A percentile compares a stretch with the other conserved stretches of the same genome.
These are phyloP conservation scores for Acholoe squamosa DNA, from an alignment of 2,888 invertebrate genomes.

Conservation along the genomic window DNA sequence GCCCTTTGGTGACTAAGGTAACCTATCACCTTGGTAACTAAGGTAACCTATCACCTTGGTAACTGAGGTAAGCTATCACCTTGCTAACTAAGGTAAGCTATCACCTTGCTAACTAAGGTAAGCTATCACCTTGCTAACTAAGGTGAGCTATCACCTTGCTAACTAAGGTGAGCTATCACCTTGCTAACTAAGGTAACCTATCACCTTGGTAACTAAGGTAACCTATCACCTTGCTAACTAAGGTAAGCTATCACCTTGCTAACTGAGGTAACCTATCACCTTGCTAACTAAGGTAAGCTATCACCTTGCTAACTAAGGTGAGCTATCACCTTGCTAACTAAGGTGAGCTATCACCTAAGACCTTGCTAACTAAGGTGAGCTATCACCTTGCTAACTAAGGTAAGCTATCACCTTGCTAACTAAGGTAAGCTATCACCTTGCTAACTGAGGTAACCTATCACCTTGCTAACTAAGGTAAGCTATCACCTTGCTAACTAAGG, in stretches of 20 bases:
- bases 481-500: not conserved
- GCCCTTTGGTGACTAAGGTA: not conserved
- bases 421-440: not conserved
- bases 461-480: not conserved
- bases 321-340: not conserved
- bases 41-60: too few species aligned
- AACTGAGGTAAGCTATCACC: not conserved
- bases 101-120: not conserved
- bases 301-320: not conserved
- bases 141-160: not conserved
- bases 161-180: not conserved
- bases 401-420: not conserved
- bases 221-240: not conserved
- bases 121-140: not conserved
- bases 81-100: not conserved
- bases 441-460: too few species aligned
- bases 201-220: not conserved
- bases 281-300: not conserved
- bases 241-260: not conserved
- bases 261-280: too few species aligned
- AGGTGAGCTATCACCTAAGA: too few species aligned
- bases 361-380: not conserved
- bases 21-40: not conserved
- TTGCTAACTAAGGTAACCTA: too few species aligned
- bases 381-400: not conserved